Evolutionary conservation across 2,888 invertebrate genomes (phyloP).

Genomic region (Troides helena): DNA sequence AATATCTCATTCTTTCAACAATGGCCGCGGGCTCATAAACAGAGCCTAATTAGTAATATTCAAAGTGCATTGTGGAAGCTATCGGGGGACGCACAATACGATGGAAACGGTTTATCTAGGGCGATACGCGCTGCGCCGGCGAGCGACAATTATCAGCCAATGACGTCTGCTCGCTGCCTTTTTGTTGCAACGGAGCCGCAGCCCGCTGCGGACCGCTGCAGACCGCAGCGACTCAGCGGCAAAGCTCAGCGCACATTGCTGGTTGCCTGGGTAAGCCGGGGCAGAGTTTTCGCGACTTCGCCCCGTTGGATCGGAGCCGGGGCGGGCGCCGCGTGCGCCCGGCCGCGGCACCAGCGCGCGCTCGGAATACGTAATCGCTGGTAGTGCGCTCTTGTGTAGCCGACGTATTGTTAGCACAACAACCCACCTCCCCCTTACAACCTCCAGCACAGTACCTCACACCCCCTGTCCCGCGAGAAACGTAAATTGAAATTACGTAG

Average conservation of each 20-base stretch:
- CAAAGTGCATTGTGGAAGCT: slow-evolving; percentile 73
- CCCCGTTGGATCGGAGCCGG: slow-evolving; percentile 34
- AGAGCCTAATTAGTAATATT: slow-evolving; percentile 80
- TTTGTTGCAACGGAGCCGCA: slow-evolving; percentile 35
- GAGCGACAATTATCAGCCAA: slow-evolving; percentile 76
- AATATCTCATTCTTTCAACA: slow-evolving; percentile 79
- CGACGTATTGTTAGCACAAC: slow-evolving; percentile 60
- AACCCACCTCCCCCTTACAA: slow-evolving; percentile 44
- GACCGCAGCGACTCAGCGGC: not conserved
- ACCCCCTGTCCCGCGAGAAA: slow-evolving; percentile 49
- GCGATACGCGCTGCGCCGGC: slow-evolving; percentile 65
- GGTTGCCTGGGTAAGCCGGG: slow-evolving; percentile 28
- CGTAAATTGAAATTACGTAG: slow-evolving; percentile 58
- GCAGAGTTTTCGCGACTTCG: slow-evolving; percentile 16
- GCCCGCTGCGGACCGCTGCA: not conserved
- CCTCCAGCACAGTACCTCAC: slow-evolving; percentile 30
- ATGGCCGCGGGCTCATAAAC: slow-evolving; percentile 74
- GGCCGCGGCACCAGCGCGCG: slow-evolving; percentile 58
- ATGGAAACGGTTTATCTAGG: slow-evolving; percentile 75
- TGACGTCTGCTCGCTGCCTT: slow-evolving; percentile 54
- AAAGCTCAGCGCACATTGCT: slow-evolving; percentile 17
- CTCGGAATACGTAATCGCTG: slow-evolving; percentile 73
- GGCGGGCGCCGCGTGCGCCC: slow-evolving; percentile 26
- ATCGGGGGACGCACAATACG: slow-evolving; percentile 74
- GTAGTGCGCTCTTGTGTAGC: slow-evolving; percentile 73